Percentiles rank a stretch among this genome's conserved stretches.
Evolutionary conservation across 2,888 invertebrate species (phyloP).

Genomic region (Aphelenchoides bicaudatus): DNA sequence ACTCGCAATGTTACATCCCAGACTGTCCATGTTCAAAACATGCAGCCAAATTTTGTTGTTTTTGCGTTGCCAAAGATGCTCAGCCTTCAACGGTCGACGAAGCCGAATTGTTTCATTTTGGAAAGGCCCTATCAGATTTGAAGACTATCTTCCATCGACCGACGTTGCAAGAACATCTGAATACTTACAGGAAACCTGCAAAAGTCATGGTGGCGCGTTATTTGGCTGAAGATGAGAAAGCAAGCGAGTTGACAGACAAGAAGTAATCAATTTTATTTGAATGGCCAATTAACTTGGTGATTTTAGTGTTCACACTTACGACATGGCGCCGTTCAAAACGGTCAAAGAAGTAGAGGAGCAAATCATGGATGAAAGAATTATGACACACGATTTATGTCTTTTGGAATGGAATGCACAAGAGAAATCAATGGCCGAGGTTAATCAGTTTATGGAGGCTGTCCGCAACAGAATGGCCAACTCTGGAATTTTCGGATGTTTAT

Average conservation of each 20-base stretch:
- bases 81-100: slow-evolving; percentile 18
- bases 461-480: slow-evolving; percentile 1
- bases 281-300: too few relatives aligned
- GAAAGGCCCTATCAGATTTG: neutral
- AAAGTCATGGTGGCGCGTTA: slow-evolving; percentile 8
- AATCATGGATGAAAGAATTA: slow-evolving; percentile 5
- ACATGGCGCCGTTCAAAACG: neutral
- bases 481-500: neutral
- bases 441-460: neutral
- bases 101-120: slow-evolving; percentile 18
- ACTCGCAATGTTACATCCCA: slow-evolving; percentile 32
- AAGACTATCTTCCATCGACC: neutral
- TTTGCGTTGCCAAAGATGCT: slow-evolving; percentile 17
- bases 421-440: neutral
- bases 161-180: neutral
- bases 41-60: neutral
- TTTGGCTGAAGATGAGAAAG: neutral
- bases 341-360: neutral
- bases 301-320: neutral
- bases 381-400: slow-evolving; percentile 7
- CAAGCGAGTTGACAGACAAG: neutral
- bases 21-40: slow-evolving; percentile 35
- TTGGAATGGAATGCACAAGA: slow-evolving; percentile 3
- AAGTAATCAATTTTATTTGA: too few relatives aligned
- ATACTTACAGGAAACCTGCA: too few relatives aligned